These are phyloP conservation scores for Anarsia innoxiella DNA, from an alignment of 2,888 invertebrate genomes.

Conservation along the genomic window DNA sequence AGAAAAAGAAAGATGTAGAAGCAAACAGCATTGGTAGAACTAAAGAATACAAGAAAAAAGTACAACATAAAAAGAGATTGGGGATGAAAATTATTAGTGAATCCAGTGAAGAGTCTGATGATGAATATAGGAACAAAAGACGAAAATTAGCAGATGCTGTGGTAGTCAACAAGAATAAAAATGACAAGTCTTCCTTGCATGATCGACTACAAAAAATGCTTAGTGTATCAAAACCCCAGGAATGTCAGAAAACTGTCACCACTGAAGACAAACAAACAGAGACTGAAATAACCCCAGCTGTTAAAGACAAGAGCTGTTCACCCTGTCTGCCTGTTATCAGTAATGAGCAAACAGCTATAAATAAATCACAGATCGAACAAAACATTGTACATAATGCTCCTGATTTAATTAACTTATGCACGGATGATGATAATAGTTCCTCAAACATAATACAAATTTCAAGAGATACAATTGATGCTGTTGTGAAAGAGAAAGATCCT, in stretches of 20 bases:
- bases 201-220: conserved; percentile 60
- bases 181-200: conserved; percentile 53
- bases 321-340: no score
- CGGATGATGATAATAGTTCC: conserved; percentile 27
- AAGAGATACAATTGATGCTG: conserved; percentile 25
- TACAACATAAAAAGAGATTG: conserved; percentile 31
- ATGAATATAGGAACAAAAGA: conserved; percentile 60
- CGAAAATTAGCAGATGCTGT: conserved; percentile 74
- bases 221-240: conserved; percentile 27
- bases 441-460: not conserved
- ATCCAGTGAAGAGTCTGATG: conserved; percentile 61
- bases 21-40: conserved; percentile 23
- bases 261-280: conserved; percentile 21
- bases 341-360: not conserved
- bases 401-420: conserved; percentile 36
- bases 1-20: conserved; percentile 34
- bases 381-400: conserved; percentile 14
- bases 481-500: conserved; percentile 19
- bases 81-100: conserved; percentile 36
- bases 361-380: not conserved
- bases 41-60: conserved; percentile 40
- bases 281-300: conserved; percentile 16
- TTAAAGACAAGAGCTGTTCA: conserved; percentile 17
- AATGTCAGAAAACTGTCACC: conserved; percentile 20
- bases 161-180: conserved; percentile 45